A percentile compares a stretch with the other conserved stretches of the same genome.
Conservation (phyloP, 2,113 vertebrate species). For the Prolemur simus region DNA sequence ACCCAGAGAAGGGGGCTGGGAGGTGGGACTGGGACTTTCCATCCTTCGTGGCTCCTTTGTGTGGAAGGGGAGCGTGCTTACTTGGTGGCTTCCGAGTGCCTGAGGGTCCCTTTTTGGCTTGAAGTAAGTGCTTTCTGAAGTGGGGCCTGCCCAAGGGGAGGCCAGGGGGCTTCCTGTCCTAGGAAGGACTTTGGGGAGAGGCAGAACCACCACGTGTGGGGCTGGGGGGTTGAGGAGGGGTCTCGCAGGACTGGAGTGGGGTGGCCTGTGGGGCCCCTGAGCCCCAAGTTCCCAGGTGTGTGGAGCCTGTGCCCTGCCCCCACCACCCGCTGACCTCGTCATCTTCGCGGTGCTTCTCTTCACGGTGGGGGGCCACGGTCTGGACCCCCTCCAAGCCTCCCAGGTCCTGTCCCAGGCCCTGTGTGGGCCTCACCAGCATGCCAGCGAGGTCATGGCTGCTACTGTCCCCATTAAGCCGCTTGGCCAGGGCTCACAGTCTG, state of each 20-base stretch:
- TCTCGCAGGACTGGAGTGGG: accelerated
- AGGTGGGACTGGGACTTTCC: too few relatives aligned
- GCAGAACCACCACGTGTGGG: not conserved
- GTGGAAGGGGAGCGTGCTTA: accelerated
- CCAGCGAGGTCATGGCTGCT: not conserved
- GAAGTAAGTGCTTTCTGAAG: not conserved
- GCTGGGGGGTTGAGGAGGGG: not conserved
- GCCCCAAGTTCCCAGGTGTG: too few relatives aligned
- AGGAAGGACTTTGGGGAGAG: not conserved
- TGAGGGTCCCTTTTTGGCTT: not conserved
- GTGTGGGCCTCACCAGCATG: not conserved
- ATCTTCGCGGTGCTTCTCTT: not conserved
- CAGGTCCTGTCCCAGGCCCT: not conserved
- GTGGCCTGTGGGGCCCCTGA: not conserved
- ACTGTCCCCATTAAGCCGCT: not conserved
- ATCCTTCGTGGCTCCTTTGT: too few relatives aligned
- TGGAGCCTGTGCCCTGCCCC: not conserved
- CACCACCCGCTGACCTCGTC: too few relatives aligned
- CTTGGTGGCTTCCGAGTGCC: accelerated
- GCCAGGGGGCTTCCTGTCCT: not conserved
- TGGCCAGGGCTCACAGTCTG: not conserved
- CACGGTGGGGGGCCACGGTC: not conserved
- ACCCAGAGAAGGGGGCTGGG: not conserved
- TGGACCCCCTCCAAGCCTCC: not conserved
- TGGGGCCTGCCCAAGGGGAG: not conserved